Percentiles rank a stretch among this genome's conserved stretches.
phyloP scores from a whole-genome alignment of 2,797 vertebrate genomes.

The Sebastes miniatus region DNA sequence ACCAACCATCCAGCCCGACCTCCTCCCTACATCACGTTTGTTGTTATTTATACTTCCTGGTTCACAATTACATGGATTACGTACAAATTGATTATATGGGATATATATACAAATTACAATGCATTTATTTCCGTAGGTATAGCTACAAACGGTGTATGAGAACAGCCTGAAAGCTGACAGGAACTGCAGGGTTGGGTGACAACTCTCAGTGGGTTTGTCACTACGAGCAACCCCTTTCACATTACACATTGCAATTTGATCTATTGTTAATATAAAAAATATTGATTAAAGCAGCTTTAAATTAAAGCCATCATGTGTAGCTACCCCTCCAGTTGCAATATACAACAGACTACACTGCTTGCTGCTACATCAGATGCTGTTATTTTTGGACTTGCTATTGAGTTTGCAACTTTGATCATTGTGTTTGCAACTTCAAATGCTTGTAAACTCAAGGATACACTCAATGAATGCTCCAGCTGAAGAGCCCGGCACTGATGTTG shows the following conservation, averaged over 20 bases:
- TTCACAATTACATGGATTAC: no score
- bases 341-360: background rate
- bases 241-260: background rate
- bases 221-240: background rate
- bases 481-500: background rate
- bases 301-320: background rate
- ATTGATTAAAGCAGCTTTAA: background rate
- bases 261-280: background rate
- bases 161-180: background rate
- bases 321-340: background rate
- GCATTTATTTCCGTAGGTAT: no score
- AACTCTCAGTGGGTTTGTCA: background rate
- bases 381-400: background rate
- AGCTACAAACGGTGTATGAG: no score
- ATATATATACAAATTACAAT: no score
- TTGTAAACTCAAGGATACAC: constrained; percentile 14
- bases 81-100: no score
- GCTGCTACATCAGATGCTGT: background rate
- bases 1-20: no score
- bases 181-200: no score
- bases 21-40: no score
- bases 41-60: no score
- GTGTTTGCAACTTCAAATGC: background rate
- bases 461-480: background rate
- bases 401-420: background rate